Evolutionary conservation across 1,140 invertebrate genomes (phyloP).

Genomic region (Melipona quadrifasciata): DNA sequence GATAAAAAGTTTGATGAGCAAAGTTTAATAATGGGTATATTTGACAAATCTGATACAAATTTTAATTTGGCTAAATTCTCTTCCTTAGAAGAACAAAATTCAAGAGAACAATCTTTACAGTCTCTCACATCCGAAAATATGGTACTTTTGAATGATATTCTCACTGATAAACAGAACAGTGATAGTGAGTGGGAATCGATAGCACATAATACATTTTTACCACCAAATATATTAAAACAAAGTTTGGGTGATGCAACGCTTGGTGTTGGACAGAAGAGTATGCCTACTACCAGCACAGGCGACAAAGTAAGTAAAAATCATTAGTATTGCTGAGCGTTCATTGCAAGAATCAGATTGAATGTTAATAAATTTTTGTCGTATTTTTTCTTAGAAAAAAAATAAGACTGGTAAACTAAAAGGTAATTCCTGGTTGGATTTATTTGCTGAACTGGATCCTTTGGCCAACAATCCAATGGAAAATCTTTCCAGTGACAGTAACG

Average conservation of each 20-base stretch:
- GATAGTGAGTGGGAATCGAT: slow-evolving; percentile 73
- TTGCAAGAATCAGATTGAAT: background rate
- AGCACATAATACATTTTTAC: slow-evolving; percentile 76
- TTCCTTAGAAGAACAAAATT: slow-evolving; percentile 58
- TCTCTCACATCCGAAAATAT: slow-evolving; percentile 75
- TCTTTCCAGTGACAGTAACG: slow-evolving; percentile 72
- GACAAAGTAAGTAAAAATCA: slow-evolving; percentile 53
- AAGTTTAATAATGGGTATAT: slow-evolving; percentile 71
- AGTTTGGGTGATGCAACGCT: slow-evolving; percentile 73
- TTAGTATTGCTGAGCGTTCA: background rate
- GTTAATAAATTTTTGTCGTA: slow-evolving; percentile 26
- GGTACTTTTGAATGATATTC: slow-evolving; percentile 77
- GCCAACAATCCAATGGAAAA: slow-evolving; percentile 85
- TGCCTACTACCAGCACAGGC: slow-evolving; percentile 22
- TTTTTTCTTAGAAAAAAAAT: slow-evolving; percentile 68
- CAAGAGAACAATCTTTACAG: slow-evolving; percentile 68
- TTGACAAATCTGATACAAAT: slow-evolving; percentile 54
- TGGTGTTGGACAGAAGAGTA: slow-evolving; percentile 54
- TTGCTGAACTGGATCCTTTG: slow-evolving; percentile 96
- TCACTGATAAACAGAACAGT: slow-evolving; percentile 66
- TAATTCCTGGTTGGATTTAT: slow-evolving; percentile 92
- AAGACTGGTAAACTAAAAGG: slow-evolving; percentile 73
- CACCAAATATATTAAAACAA: slow-evolving; percentile 77
- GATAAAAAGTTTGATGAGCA: slow-evolving; percentile 68
- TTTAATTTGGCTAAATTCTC: slow-evolving; percentile 64